Evolutionary conservation across 2,113 vertebrate species (phyloP).

Genomic region (Tricholaema leucomelas): DNA sequence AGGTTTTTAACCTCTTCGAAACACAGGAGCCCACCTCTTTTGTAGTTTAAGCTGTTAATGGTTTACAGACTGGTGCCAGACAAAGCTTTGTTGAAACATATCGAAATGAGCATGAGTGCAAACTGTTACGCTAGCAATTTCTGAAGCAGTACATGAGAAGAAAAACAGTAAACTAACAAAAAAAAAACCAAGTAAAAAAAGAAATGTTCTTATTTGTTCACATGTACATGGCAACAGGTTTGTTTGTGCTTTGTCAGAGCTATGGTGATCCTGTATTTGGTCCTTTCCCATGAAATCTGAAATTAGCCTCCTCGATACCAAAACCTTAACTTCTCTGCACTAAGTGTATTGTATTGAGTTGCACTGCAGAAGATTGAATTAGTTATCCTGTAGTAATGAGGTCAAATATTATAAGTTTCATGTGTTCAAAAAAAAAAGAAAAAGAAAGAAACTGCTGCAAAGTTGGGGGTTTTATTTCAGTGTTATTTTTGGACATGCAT

Average conservation of each 20-base stretch:
- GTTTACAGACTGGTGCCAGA: slow-evolving; percentile 67
- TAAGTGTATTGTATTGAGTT: slow-evolving; percentile 80
- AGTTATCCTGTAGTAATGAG: slow-evolving; percentile 77
- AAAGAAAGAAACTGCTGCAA: slow-evolving; percentile 64
- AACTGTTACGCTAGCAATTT: slow-evolving; percentile 68
- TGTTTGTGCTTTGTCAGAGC: slow-evolving; percentile 82
- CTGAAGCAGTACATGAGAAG: slow-evolving; percentile 54
- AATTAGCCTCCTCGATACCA: slow-evolving; percentile 76
- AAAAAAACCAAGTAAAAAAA: slow-evolving; percentile 31
- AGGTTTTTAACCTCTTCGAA: slow-evolving; percentile 66
- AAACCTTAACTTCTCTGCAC: slow-evolving; percentile 81
- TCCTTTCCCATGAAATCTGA: slow-evolving; percentile 72
- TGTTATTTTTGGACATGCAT: slow-evolving; percentile 76
- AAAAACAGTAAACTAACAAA: not conserved
- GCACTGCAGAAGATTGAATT: slow-evolving; percentile 78
- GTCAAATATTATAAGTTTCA: slow-evolving; percentile 69
- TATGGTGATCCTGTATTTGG: slow-evolving; percentile 80
- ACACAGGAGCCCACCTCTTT: slow-evolving; percentile 65
- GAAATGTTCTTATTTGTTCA: slow-evolving; percentile 74
- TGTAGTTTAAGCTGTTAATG: slow-evolving; percentile 52
- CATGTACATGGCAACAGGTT: slow-evolving; percentile 69
- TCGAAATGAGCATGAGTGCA: slow-evolving; percentile 71
- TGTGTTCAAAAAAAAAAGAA: slow-evolving; percentile 56
- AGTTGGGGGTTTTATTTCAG: slow-evolving; percentile 63
- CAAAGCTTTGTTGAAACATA: slow-evolving; percentile 61